Conservation (phyloP, 2,113 vertebrate species). For the Lampris incognitus region DNA sequence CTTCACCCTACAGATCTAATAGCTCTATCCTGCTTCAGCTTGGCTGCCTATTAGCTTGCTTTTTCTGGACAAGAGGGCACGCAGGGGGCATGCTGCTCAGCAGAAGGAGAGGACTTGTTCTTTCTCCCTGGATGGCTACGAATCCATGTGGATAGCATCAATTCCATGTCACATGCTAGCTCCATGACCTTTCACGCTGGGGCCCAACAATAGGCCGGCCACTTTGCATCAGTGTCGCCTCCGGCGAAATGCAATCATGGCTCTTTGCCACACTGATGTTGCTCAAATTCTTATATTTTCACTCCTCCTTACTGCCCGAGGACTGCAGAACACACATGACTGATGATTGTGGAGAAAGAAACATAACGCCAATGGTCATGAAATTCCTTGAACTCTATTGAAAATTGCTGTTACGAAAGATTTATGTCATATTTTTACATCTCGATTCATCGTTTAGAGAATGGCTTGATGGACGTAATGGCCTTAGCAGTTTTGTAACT, state of each 20-base stretch:
- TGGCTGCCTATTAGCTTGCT: conserved; percentile 71
- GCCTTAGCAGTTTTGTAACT: conserved; percentile 9
- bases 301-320: conserved; percentile 16
- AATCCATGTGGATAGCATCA: conserved; percentile 69
- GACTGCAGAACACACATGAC: conserved; percentile 17
- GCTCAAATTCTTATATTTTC: conserved; percentile 28
- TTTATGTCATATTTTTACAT: conserved; percentile 8
- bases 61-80: conserved; percentile 56
- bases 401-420: conserved; percentile 10
- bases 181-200: conserved; percentile 70
- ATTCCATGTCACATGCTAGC: conserved; percentile 65
- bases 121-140: conserved; percentile 63
- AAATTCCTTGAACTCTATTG: conserved; percentile 5
- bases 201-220: conserved; percentile 64
- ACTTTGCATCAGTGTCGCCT: conserved; percentile 52
- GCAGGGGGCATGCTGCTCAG: conserved; percentile 49
- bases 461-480: conserved; percentile 16
- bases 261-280: conserved; percentile 2
- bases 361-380: conserved; percentile 1
- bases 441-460: conserved; percentile 28
- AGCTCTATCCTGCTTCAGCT: conserved; percentile 62
- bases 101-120: conserved; percentile 52
- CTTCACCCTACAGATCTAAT: conserved; percentile 66
- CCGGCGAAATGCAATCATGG: conserved; percentile 31
- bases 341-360: conserved; percentile 13